Base-by-base conservation (phyloP, 2,113 vertebrate species). In the Chaenocephalus aceratus region DNA sequence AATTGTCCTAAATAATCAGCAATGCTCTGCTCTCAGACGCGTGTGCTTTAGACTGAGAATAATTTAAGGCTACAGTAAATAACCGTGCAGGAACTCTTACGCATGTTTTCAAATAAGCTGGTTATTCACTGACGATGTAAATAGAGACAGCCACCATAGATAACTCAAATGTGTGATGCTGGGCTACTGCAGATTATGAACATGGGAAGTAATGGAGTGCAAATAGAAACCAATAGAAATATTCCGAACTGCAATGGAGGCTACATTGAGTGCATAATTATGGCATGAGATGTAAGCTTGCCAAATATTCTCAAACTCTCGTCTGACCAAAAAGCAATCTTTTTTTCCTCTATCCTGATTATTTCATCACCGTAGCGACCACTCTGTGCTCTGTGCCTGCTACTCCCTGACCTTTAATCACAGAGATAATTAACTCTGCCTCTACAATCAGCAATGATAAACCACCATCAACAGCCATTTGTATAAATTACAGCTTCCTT, bases 1-100 rank as follows among this genome's bases (percentile, higher is more conserved):
- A 89, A 88, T 90, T 88, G 93, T 91, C 88, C 77, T 82, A 69
- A 86, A 85, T 86, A 90, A 88, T 88, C 85, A 84, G 81, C 59
- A 56, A 59, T 77, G 72, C 58, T 77, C 69, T 75, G 74, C 72
- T 78, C 64, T 87, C 75, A 80, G 77, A 79, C 10, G 75, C 14
- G 30, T 74, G 82, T 70, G 71, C 82, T 88, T 73, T 66, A 86
- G 76, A 81, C 83, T 69, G 72, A 53, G 70, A 53, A 79, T 66
- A 73, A 80, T 78, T 76, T 74, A 69, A 51, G 45, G 57, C 51
- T 9, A 36, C 34, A 6, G 15, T 64, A 76, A 80, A 79, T 62
- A 73, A 54, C 41, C 8, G 1, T 67, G 21, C 68, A 61, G 15
- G 58, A 44, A 85, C 52, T 70, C 26, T 72, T 53, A 16, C 0